Evolutionary conservation across 1,140 invertebrate genomes (phyloP).

Genomic region (Penaeus chinensis): DNA sequence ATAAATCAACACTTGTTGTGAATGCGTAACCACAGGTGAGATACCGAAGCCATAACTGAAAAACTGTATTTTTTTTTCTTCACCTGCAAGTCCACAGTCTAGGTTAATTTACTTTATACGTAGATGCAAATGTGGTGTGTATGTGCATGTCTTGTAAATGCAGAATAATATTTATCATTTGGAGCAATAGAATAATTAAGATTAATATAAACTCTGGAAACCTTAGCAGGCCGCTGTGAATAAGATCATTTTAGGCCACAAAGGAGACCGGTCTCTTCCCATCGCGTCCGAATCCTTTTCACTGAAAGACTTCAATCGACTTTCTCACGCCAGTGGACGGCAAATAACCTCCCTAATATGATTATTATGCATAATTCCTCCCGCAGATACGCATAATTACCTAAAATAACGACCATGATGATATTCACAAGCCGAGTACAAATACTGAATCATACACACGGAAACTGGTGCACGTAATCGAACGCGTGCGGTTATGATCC

Average conservation of each 20-base stretch:
- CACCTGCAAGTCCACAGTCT: too few relatives aligned
- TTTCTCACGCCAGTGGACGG: too few relatives aligned
- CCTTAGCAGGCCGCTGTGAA: constrained; percentile 47
- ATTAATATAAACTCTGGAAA: constrained; percentile 26
- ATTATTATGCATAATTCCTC: not conserved
- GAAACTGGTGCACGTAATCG: not conserved
- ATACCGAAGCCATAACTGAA: too few relatives aligned
- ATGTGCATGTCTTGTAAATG: too few relatives aligned
- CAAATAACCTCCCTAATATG: not conserved
- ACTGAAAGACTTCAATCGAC: not conserved
- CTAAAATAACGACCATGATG: too few relatives aligned
- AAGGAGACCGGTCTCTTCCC: constrained; percentile 40
- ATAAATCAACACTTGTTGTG: constrained; percentile 60
- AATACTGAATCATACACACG: too few relatives aligned
- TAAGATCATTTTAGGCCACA: constrained; percentile 47
- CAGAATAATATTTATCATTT: not conserved
- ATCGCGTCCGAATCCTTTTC: constrained; percentile 24
- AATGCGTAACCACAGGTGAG: constrained; percentile 57
- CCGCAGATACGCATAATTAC: too few relatives aligned
- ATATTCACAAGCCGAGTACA: too few relatives aligned
- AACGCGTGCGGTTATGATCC: constrained; percentile 48
- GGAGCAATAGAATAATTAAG: not conserved
- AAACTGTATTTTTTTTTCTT: too few relatives aligned
- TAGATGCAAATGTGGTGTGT: not conserved
- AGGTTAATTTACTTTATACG: too few relatives aligned